These are phyloP conservation scores for Petrocephalus zakoni DNA, from an alignment of 2,113 vertebrate genomes.

Conservation along the genomic window DNA sequence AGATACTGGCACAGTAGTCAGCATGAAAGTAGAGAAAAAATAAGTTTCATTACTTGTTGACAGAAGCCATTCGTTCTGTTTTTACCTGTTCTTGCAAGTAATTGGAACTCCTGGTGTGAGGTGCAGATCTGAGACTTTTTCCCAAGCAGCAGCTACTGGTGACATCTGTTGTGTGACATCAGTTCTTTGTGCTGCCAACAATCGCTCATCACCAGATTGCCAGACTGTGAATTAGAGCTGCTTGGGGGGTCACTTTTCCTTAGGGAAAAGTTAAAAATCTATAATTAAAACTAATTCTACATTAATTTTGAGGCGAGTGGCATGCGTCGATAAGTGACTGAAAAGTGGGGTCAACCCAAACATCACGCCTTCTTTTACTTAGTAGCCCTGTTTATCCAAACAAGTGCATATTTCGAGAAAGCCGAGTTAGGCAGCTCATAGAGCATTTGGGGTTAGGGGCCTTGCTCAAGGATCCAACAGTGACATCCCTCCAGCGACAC, in stretches of 20 bases:
- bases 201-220: background rate
- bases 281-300: background rate
- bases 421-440: background rate
- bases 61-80: background rate
- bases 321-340: background rate
- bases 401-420: background rate
- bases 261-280: background rate
- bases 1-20: background rate
- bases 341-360: background rate
- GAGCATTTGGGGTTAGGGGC: background rate
- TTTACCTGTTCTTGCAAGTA: background rate
- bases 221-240: background rate
- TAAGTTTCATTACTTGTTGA: background rate
- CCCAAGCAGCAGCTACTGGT: background rate
- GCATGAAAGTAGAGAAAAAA: background rate
- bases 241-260: background rate
- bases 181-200: background rate
- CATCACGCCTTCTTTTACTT: background rate
- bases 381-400: background rate
- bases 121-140: background rate
- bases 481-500: background rate
- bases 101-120: background rate
- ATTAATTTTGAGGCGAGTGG: background rate
- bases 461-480: background rate
- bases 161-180: constrained; percentile 6